Percentiles rank a stretch among this genome's conserved stretches.
These are phyloP conservation scores for Boleophthalmus pectinirostris DNA, from an alignment of 2,113 vertebrate genomes.

Conservation along the genomic window DNA sequence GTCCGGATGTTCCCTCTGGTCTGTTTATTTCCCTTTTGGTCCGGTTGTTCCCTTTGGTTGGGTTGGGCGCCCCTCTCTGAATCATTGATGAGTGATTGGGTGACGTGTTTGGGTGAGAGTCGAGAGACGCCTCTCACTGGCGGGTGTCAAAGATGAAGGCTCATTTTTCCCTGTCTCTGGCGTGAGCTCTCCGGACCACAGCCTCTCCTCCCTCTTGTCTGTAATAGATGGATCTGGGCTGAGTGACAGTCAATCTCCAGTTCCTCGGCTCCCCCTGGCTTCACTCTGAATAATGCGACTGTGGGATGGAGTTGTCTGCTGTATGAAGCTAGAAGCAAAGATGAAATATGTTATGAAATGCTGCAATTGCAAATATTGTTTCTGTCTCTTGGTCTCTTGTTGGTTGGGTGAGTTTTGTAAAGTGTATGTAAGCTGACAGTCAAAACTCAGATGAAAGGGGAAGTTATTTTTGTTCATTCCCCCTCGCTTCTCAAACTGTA, in stretches of 20 bases:
- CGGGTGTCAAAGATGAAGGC: conserved; percentile 62
- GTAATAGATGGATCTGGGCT: conserved; percentile 40
- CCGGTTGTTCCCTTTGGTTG: not conserved
- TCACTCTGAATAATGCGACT: not conserved
- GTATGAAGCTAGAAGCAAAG: not conserved
- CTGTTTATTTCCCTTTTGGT: not conserved
- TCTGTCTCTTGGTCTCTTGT: conserved; percentile 1
- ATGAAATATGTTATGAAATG: not conserved
- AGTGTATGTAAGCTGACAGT: not conserved
- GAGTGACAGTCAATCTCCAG: conserved; percentile 33
- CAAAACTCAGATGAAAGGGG: not conserved
- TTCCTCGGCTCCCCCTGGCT: conserved; percentile 3
- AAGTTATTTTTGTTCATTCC: not conserved
- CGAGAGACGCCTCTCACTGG: conserved; percentile 49
- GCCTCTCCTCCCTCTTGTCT: conserved; percentile 28
- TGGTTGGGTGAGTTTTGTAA: not conserved
- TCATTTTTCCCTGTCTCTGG: conserved; percentile 69
- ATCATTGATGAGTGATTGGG: conserved; percentile 57
- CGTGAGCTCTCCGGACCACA: conserved; percentile 44
- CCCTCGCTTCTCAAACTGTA: not conserved
- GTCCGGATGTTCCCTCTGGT: not conserved
- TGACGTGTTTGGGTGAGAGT: conserved; percentile 67
- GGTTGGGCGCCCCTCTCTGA: conserved; percentile 12
- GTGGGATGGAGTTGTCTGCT: conserved; percentile 7
- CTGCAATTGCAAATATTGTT: not conserved